Percentiles rank a stretch among this genome's conserved stretches.
Conservation (phyloP, 2,888 invertebrate genomes). For the Mythimna albipuncta region DNA sequence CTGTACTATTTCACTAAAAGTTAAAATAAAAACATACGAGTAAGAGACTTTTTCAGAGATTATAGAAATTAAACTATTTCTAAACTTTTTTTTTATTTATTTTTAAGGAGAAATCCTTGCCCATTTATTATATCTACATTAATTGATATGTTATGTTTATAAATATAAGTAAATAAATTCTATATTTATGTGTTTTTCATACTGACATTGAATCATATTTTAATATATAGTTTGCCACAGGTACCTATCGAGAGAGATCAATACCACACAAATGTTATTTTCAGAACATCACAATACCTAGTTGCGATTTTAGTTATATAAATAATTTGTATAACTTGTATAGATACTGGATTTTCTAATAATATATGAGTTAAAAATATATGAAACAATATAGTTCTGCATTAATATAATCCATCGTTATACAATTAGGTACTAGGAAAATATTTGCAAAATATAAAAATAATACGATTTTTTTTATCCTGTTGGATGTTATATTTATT, state of each 20-base stretch:
- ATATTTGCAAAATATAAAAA: constrained; percentile 15
- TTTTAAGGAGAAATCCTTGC: too few relatives aligned
- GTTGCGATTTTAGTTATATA: constrained; percentile 18
- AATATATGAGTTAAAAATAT: not conserved
- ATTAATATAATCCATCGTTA: constrained; percentile 1
- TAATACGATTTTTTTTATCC: constrained; percentile 10
- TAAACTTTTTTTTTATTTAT: too few relatives aligned
- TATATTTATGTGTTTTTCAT: not conserved
- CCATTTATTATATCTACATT: too few relatives aligned
- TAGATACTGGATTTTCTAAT: constrained; percentile 22
- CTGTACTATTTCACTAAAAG: too few relatives aligned
- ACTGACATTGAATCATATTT: not conserved
- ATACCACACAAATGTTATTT: constrained; percentile 7
- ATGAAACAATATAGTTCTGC: constrained; percentile 16
- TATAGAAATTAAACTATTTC: too few relatives aligned
- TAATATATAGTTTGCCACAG: not conserved
- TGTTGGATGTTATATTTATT: not conserved
- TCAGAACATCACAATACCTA: not conserved
- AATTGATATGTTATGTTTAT: too few relatives aligned
- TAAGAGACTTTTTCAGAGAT: too few relatives aligned
- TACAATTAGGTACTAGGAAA: constrained; percentile 35
- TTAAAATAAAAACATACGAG: too few relatives aligned
- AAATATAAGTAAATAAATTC: not conserved
- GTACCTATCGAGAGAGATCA: not conserved
- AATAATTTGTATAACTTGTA: constrained; percentile 5